Base-by-base conservation (phyloP, 2,888 invertebrate genomes). In the Brachyopa scutellaris region DNA sequence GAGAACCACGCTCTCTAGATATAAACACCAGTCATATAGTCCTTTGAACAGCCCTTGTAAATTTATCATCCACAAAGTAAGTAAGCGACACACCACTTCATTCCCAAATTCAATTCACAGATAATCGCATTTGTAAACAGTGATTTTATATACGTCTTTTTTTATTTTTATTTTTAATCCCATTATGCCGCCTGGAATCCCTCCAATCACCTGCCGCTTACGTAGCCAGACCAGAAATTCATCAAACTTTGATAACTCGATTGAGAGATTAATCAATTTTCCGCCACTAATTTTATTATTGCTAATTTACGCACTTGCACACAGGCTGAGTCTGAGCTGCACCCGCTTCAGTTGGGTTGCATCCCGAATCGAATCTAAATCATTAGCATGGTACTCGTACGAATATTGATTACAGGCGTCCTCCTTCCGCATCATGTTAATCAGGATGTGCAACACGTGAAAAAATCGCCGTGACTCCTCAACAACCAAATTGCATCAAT, bases 221-320 rank as follows among this genome's bases (percentile, higher is more conserved):
- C 6, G 26, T 1, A 13, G 49, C 26, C 7, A 47, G 29, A 15
- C 66, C 13, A 31, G 7, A 26, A 6, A 6, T 26, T 36, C 67
- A 33, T 26, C 47, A 15, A 49, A 17, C 42, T 7, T 5, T 59
- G 42, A 70, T 78, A 70, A 78, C 59, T 78, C 77, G 62, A 78
- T 70, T 62, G 49, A 45, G 8, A 40, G 57, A 70, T 64, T 70
- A 70, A 78, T 78, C 77, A 64, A 70, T 70, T 78, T 70, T 29
- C 51, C 55, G 64, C 59, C 42, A 70, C 57, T 78, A 70, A 70
- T 64, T 78, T 64, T 70, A 51, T 78, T 57, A 78, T 64, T 78
- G 64, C 61, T 45, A 69, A 61, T 69, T 69, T 62, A 62, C 67
- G 62, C 33, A 23, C 38, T 45, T 5, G 6, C 26, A 45, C 36